Evolutionary conservation across 2,113 vertebrate genomes (phyloP), one percentile per base, ranked within the genome.

Genomic region (Scortum barcoo): DNA sequence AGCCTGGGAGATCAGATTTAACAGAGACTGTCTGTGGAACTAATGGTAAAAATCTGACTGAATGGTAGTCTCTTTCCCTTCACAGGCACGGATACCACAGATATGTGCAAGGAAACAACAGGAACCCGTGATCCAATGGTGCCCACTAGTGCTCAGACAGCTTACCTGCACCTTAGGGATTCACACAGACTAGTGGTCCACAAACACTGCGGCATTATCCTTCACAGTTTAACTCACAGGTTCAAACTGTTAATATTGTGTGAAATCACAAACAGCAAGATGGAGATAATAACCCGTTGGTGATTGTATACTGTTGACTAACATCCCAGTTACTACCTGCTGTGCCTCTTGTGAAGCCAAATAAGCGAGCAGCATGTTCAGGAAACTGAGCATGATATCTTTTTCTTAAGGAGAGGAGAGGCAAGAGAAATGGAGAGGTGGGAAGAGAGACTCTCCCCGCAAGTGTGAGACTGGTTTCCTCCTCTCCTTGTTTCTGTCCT

Each of bases 91-190:
- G 56, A 57, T 53, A 7, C 26, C 33, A 74, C 54, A 22, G 5
- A 44, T 16, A 5, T 4, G 2, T 65, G 36, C 20, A 69, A 30
- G 12, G 26, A 68, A 24, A 22, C 10, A 4, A 40, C 30, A 2
- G 3, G 2, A 84, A 84, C 4, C 4, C 63, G 61, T 89, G 77
- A 89, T 86, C 70, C 17, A 71, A 88, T 90, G 80, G 89, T 50
- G 51, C 91, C 91, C 86, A 83, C 93, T 93, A 81, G 91, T 91
- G 93, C 26, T 50, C 3, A 65, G 57, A 80, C n/a, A n/a, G 14
- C n/a, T 61, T 1, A 42, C 36, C 30, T 80, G 61, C 76, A 80
- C 22, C 50, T 50, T 44, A 0, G 60, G 12, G 46, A 26, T 71
- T 70, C 71, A 14, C 44, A 60, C 24, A 58, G 8, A 70, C 19